Evolutionary conservation across 2,888 invertebrate genomes (phyloP), one percentile per base, ranked within the genome.

Genomic region (Euzophera pinguis): DNA sequence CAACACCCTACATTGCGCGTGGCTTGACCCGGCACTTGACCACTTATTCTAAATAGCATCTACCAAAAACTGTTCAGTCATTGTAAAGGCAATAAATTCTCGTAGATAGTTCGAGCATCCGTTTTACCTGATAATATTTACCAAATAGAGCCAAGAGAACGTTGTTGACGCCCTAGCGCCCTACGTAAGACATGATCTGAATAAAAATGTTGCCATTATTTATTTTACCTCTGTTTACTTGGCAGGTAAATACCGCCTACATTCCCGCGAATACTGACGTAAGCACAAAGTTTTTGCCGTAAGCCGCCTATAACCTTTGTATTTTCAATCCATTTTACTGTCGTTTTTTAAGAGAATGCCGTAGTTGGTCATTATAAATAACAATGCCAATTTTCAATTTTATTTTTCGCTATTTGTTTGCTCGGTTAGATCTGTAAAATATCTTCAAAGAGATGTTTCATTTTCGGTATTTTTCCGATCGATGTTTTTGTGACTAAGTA

Each of bases 161-260:
- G 62, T 62, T 61, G 64, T 67, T 69, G 67, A 64, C 69, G 65
- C 45, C 43, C 43, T 13, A 38, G 29, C 43, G 8, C 65, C 62
- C 67, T 65, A 64, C 60, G 59, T 62, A 65, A 64, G 55, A 68
- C 78, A 73, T 62, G 75, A 67, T 65, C 69, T 65, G 77, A 78
- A 78, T 78, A 77, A 75, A 73, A 75, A 78, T 74, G 69, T 62
- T 59, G 61, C 55, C 64, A 71, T 77, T 75, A 77, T 73, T 77
- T 74, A 74, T 73, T 72, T 71, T 65, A 66, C 67, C 67, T 65
- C 61, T 71, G 71, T 77, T 76, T 65, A 75, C 75, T 74, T 68
- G 58, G 60, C 67, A 65, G 60, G 67, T n/a, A n/a, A n/a, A n/a
- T 67, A 64, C 62, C 64, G 61, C 64, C 67, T 64, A 64, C 62